Base-by-base conservation (phyloP, 2,113 vertebrate genomes). In the Pavo muticus region DNA sequence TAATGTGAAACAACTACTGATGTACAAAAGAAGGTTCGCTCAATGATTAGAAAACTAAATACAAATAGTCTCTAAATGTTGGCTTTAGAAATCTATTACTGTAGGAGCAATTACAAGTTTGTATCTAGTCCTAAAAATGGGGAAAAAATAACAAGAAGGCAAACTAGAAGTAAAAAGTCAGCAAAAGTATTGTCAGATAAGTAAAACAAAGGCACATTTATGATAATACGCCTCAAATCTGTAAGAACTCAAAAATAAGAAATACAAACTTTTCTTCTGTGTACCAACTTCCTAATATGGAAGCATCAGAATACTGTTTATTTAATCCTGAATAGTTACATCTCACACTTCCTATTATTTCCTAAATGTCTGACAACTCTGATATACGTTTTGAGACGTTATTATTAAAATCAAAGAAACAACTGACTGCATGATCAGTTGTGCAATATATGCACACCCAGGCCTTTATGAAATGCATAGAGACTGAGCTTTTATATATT, bases 381-480 rank as follows among this genome's bases (percentile, higher is more conserved):
- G 24, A 63, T 11, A 17, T 2, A 11, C 2, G 2, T 48, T 61
- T 42, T 54, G 12, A 76, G 42, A 52, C 39, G 54, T 19, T 70
- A n/a, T 19, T 50, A 10, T 4, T 29, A 45, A 40, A 20, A 47
- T 13, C 7, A 54, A 69, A 65, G 19, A 25, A 27, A 9, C 39
- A 59, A 11, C 7, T 25, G 35, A 8, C 1, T 71, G 35, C 73
- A 40, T 11, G 15, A 25, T 40, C 16, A 75, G 32, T 40, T 30
- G 40, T 12, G 37, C 3, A 8, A 64, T 9, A 59, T 1, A 79
- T 8, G 45, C 1, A 61, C 2, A 35, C 4, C 4, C 3, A 16
- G 52, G 59, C 63, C 10, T 65, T 72, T 27, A 42, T 7, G 11
- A 54, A 39, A 21, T 5, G 12, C 13, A 7, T 14, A n/a, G 9